Evolutionary conservation across 1,140 invertebrate genomes (phyloP), one percentile per base, ranked within the genome.

Genomic region (Ips nitidus): DNA sequence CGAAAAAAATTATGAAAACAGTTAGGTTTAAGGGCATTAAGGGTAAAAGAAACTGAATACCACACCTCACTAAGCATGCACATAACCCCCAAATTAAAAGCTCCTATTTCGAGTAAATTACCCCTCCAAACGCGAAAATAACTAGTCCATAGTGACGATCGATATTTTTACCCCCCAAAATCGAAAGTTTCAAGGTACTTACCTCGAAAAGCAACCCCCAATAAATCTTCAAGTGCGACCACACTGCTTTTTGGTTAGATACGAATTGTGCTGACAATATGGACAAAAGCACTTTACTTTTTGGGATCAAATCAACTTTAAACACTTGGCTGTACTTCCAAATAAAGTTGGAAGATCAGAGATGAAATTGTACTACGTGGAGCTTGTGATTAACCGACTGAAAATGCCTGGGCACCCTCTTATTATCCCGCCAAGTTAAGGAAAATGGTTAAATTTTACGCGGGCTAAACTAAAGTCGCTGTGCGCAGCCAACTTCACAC

Each of bases 401-500:
- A 71, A 71, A 71, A 71, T 71, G 66, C 63, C 69, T 63, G 41
- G 61, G 59, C 69, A 71, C 69, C 69, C 69, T 71, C 41, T 66
- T 66, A 59, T 61, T 66, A 71, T 71, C 69, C 69, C 69, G 69
- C 69, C 69, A 71, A 71, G 64, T 66, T 42, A 38, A 66, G 64
- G 55, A 66, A 64, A 65, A 70, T 70, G 69, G 61, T 64, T 41
- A 70, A 71, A 66, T 66, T 71, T 71, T 71, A 66, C 50, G 69
- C 69, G 69, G 63, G 69, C 69, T 66, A 71, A 66, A 41, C 59
- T 58, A 36, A 61, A 56, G 53, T 42, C 43, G 41, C 41, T 71
- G 69, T 66, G 64, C 58, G 53, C 41, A 52, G 62, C 69, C 53
- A 66, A 66, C 64, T 71, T 71, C 63, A 71, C 47, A 60, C 69